These are phyloP conservation scores for Takifugu bimaculatus DNA, from an alignment of 2,113 vertebrate species.

Conservation along the genomic window DNA sequence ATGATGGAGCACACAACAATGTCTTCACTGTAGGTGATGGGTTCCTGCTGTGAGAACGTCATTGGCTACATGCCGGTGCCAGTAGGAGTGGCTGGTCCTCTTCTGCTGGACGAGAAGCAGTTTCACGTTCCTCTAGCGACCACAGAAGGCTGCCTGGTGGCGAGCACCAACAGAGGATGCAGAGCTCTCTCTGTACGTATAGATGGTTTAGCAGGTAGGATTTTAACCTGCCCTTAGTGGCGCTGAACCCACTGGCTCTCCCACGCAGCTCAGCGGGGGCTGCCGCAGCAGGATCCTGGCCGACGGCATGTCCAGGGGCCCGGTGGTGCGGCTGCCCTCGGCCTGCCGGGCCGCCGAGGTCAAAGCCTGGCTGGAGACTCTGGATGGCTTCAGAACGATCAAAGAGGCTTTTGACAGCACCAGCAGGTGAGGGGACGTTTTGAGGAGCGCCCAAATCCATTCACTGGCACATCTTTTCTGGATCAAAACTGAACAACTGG, in stretches of 20 bases:
- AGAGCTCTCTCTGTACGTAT: slow-evolving; percentile 86
- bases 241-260: slow-evolving; percentile 11
- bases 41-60: slow-evolving; percentile 94
- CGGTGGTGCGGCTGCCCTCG: slow-evolving; percentile 87
- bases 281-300: slow-evolving; percentile 85
- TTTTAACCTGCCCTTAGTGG: too few species aligned
- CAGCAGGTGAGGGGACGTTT: slow-evolving; percentile 80
- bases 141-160: slow-evolving; percentile 95
- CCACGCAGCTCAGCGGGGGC: slow-evolving; percentile 84
- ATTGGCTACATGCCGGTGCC: slow-evolving; percentile 97
- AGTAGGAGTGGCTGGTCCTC: slow-evolving; percentile 93
- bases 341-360: slow-evolving; percentile 92
- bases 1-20: too few species aligned
- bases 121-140: slow-evolving; percentile 94
- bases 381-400: slow-evolving; percentile 80
- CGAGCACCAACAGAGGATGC: slow-evolving; percentile 94
- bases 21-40: slow-evolving; percentile 81
- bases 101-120: slow-evolving; percentile 84
- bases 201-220: not conserved
- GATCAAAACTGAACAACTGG: not conserved
- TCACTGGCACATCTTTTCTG: not conserved
- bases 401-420: slow-evolving; percentile 91
- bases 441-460: not conserved
- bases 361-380: slow-evolving; percentile 90
- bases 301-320: slow-evolving; percentile 93